Evolutionary conservation across 2,888 invertebrate genomes (phyloP).

Genomic region (Philereme vetulata): DNA sequence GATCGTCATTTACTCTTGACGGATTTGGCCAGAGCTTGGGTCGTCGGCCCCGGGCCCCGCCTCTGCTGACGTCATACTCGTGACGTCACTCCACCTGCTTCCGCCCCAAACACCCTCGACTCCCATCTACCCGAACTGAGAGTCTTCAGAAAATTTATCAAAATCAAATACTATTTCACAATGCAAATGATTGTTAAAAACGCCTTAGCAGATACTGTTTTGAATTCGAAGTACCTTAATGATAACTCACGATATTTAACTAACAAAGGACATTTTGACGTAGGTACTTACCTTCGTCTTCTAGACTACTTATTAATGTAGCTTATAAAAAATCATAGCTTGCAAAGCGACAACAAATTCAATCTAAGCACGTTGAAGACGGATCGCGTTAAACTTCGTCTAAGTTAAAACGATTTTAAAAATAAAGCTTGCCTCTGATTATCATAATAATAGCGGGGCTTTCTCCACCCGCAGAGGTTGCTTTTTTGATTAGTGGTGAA

Average conservation of each 20-base stretch:
- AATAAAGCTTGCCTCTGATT: no score
- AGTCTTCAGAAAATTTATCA: slow-evolving; percentile 54
- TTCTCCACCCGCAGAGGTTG: background rate
- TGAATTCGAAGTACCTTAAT: background rate
- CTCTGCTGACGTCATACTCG: slow-evolving; percentile 71
- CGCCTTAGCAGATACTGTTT: slow-evolving; percentile 22
- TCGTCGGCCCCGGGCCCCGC: slow-evolving; percentile 69
- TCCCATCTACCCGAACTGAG: slow-evolving; percentile 50
- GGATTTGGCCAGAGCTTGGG: slow-evolving; percentile 45
- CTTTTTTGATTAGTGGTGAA: background rate
- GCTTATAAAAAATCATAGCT: no score
- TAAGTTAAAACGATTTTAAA: no score
- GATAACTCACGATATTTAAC: no score
- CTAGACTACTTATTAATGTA: no score
- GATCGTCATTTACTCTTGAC: slow-evolving; percentile 38
- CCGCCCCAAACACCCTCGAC: slow-evolving; percentile 43
- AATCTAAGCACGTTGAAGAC: no score
- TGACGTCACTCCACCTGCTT: slow-evolving; percentile 72
- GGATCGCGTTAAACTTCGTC: no score
- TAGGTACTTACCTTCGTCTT: no score
- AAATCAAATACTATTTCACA: slow-evolving; percentile 45
- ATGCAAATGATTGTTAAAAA: slow-evolving; percentile 43
- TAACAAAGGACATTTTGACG: no score
- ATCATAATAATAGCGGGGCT: no score
- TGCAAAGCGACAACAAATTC: no score